Percentiles rank a stretch among this genome's conserved stretches.
Evolutionary conservation across 1,140 invertebrate species (phyloP).

Genomic region (Bursaphelenchus mucronatus): DNA sequence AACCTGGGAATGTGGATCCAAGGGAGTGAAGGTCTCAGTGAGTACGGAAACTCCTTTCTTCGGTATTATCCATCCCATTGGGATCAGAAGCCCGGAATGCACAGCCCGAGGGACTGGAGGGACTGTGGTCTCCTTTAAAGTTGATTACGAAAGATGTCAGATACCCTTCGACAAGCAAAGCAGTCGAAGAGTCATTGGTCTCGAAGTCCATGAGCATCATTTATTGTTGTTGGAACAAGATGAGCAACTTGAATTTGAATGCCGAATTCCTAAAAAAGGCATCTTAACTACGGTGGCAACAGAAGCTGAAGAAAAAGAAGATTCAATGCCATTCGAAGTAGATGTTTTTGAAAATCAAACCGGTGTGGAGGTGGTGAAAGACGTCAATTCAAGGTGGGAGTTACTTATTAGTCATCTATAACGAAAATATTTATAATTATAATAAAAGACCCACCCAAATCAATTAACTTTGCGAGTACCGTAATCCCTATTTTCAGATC

Average conservation of each 20-base stretch:
- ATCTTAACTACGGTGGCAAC: too few species aligned
- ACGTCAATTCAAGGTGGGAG: too few species aligned
- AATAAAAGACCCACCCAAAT: too few species aligned
- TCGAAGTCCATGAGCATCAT: slow-evolving; percentile 16
- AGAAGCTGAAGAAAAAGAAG: too few species aligned
- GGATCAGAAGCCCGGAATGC: neutral
- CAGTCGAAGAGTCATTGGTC: slow-evolving; percentile 1
- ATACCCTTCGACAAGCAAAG: slow-evolving; percentile 4
- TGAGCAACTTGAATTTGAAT: slow-evolving; percentile 8
- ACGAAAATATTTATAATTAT: too few species aligned
- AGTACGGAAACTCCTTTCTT: slow-evolving; percentile 12
- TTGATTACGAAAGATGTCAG: slow-evolving; percentile 10
- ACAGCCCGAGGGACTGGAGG: slow-evolving; percentile 9
- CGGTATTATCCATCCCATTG: slow-evolving; percentile 11
- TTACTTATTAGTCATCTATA: too few species aligned
- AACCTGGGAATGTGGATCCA: slow-evolving; percentile 5
- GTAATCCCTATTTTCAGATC: too few species aligned
- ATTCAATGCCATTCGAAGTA: too few species aligned
- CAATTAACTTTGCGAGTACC: too few species aligned
- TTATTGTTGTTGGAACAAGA: slow-evolving; percentile 14
- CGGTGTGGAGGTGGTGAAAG: too few species aligned
- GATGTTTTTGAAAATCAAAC: too few species aligned
- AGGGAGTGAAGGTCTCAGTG: neutral
- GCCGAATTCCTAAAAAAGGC: neutral
- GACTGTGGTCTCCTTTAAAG: neutral